Conservation (phyloP, 2,888 invertebrate species). For the Palloptera scutellata region DNA sequence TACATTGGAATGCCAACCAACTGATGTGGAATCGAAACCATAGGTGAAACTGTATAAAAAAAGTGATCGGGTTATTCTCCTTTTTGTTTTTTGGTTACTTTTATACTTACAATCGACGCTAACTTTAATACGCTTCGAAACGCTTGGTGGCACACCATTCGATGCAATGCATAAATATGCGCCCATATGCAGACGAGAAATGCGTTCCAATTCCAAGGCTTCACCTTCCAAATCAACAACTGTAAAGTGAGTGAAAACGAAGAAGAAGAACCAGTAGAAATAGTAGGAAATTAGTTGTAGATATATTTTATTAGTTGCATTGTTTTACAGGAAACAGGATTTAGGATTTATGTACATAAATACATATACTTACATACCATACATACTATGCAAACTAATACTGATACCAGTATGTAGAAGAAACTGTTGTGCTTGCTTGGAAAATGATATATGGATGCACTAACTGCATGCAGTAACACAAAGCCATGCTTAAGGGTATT, state of each 20-base stretch:
- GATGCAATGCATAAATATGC: constrained; percentile 86
- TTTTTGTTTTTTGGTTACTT: neutral
- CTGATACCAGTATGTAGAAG: too few relatives aligned
- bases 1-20: constrained; percentile 85
- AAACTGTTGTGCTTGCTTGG: too few relatives aligned
- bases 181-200: constrained; percentile 90
- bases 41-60: constrained; percentile 78
- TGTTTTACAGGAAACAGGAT: too few relatives aligned
- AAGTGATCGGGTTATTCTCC: neutral
- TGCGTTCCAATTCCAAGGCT: constrained; percentile 81
- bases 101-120: constrained; percentile 91
- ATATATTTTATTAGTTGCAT: too few relatives aligned
- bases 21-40: constrained; percentile 92
- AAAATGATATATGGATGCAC: too few relatives aligned
- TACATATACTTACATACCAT: too few relatives aligned
- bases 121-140: constrained; percentile 91
- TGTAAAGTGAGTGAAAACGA: constrained; percentile 56
- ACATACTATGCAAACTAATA: too few relatives aligned
- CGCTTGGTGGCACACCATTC: constrained; percentile 88
- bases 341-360: too few relatives aligned
- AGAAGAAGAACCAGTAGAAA: constrained; percentile 1
- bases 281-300: neutral
- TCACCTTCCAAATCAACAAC: constrained; percentile 87
- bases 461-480: too few relatives aligned
- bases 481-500: too few relatives aligned